Base-by-base conservation (phyloP, 1,140 invertebrate genomes). In the Chlorops oryzae region DNA sequence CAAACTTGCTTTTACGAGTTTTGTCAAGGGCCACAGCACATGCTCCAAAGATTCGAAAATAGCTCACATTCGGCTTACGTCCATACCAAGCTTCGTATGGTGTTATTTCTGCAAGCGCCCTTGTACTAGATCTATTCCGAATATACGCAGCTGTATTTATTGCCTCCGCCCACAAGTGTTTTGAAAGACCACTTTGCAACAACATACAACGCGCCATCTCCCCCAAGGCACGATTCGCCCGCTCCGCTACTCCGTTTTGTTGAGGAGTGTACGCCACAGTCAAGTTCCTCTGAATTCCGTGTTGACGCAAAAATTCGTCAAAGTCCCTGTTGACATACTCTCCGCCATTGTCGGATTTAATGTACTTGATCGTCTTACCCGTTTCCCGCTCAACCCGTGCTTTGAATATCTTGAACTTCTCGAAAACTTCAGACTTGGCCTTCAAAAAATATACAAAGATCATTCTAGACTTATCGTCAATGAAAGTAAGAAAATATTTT, bases 151-250 rank as follows among this genome's bases (percentile, higher is more conserved):
- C 48, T 12, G 65, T 74, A 28, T 63, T 59, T 1, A 73, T 54
- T 6, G 75, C 72, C 62, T 79, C 75, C 5, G 66, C 70, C 76
- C 75, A 79, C 27, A 73, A 61, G 13, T 47, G 25, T 32, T 65
- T 57, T 17, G 64, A 57, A 17, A 78, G 4, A 24, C 15, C 5
- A 17, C 32, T 12, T 4, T 47, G 13, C 2, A 47, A 3, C 17
- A 62, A 23, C 37, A 63, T 45, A 35, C 52, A 54, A 23, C 56
- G 50, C 10, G 54, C 34, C 20, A 27, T 47, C 17, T 47, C 45
- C 9, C 35, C 17, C 12, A 47, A 15, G 21, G 49, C 47, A 22
- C 53, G 20, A 24, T 55, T 55, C 2, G 40, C 21, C 9, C 53
- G 13, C 22, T 55, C 53, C 3, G 53, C 53, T 12, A 55, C 49